Conservation (phyloP, 2,797 vertebrate genomes). For the Microhierax caerulescens region DNA sequence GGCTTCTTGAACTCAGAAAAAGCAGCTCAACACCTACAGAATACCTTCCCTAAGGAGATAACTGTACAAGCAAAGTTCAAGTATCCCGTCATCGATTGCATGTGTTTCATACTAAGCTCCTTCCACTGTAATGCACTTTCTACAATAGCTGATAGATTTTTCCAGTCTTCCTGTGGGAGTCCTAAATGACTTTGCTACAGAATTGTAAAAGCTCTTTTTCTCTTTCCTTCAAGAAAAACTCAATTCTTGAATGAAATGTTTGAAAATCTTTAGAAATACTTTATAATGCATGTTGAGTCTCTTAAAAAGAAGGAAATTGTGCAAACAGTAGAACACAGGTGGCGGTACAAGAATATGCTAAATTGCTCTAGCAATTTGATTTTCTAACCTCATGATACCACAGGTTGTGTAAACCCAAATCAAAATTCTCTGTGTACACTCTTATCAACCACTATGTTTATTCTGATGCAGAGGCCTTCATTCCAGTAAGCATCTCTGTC, state of each 20-base stretch:
- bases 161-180: conserved; percentile 54
- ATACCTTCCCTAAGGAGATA: conserved; percentile 53
- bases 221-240: background rate
- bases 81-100: conserved; percentile 65
- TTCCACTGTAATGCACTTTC: conserved; percentile 65
- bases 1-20: conserved; percentile 33
- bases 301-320: background rate
- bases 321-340: background rate
- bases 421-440: conserved; percentile 40
- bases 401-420: conserved; percentile 26
- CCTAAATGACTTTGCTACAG: conserved; percentile 49
- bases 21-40: conserved; percentile 61
- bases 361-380: conserved; percentile 3
- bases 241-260: background rate
- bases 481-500: conserved; percentile 37
- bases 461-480: conserved; percentile 31
- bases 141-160: conserved; percentile 69
- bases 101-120: conserved; percentile 62
- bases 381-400: conserved; percentile 17
- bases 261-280: background rate
- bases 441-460: conserved; percentile 43
- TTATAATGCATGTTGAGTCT: background rate
- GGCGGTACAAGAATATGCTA: background rate
- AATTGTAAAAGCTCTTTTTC: conserved; percentile 18
- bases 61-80: conserved; percentile 69